Conservation (phyloP, 2,113 vertebrate species). For the Miniopterus natalensis region DNA sequence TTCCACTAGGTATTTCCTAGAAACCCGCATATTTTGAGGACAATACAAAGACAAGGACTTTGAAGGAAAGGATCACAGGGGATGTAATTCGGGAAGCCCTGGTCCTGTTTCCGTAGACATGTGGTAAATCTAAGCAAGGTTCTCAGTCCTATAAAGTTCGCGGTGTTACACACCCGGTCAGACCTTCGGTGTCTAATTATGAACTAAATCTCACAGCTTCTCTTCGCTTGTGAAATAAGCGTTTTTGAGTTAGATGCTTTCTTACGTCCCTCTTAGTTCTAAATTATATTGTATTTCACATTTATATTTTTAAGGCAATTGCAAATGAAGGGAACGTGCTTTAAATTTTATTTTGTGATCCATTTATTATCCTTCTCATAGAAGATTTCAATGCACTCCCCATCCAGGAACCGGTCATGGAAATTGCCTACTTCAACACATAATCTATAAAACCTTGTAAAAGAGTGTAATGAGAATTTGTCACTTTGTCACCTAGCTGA, state of each 20-base stretch:
- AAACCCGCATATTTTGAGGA: slow-evolving; percentile 28
- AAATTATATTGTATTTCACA: slow-evolving; percentile 31
- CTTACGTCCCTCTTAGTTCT: background rate
- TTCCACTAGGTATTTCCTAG: slow-evolving; percentile 67
- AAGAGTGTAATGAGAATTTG: slow-evolving; percentile 71
- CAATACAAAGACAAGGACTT: slow-evolving; percentile 16
- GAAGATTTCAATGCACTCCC: slow-evolving; percentile 59
- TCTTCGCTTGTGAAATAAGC: slow-evolving; percentile 30
- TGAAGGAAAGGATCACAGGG: background rate
- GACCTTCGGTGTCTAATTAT: background rate
- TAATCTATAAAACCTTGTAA: slow-evolving; percentile 69
- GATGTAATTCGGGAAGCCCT: background rate
- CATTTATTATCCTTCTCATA: slow-evolving; percentile 69
- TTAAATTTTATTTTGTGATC: slow-evolving; percentile 64
- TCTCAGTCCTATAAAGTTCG: background rate
- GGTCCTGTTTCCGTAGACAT: background rate
- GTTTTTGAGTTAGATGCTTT: slow-evolving; percentile 11
- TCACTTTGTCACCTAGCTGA: slow-evolving; percentile 76
- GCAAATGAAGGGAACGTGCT: slow-evolving; percentile 18
- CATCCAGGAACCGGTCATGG: slow-evolving; percentile 67
- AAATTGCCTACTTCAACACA: slow-evolving; percentile 55
- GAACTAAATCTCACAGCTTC: slow-evolving; percentile 2
- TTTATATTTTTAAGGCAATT: slow-evolving; percentile 48
- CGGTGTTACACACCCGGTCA: background rate
- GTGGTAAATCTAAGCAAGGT: background rate